Conservation (phyloP, 1,140 invertebrate genomes). For the Hylaeus anthracinus region DNA sequence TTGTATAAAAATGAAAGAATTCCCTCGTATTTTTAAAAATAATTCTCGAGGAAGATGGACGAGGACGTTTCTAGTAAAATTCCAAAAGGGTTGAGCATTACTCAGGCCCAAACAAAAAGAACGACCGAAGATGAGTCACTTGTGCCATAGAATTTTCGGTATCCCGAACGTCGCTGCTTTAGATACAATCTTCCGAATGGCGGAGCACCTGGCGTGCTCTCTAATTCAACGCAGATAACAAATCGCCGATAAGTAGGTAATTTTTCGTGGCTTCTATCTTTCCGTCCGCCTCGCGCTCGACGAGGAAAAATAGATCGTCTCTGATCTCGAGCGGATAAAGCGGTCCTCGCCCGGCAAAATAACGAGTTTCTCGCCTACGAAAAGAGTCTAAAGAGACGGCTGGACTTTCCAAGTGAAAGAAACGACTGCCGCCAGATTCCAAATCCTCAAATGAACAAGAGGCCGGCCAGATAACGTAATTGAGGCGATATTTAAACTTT, state of each 20-base stretch:
- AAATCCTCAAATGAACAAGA: not conserved
- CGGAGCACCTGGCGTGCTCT: too few relatives aligned
- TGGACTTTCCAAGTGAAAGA: not conserved
- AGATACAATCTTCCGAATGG: slow-evolving; percentile 10
- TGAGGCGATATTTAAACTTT: not conserved
- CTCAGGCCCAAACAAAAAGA: not conserved
- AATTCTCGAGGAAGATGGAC: not conserved
- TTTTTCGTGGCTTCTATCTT: not conserved
- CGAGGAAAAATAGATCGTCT: not conserved
- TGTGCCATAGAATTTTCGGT: not conserved
- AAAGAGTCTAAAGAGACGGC: not conserved
- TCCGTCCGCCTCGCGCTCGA: too few relatives aligned
- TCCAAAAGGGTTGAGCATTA: not conserved
- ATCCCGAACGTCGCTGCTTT: not conserved
- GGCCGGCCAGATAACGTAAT: not conserved
- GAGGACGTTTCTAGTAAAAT: slow-evolving; percentile 6
- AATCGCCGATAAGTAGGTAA: not conserved
- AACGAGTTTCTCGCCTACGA: not conserved
- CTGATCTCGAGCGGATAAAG: slow-evolving; percentile 2
- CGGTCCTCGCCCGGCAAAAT: not conserved
- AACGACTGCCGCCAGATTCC: not conserved
- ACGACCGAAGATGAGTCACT: too few relatives aligned
- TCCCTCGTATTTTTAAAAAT: too few relatives aligned
- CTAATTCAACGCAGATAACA: not conserved
- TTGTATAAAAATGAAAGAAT: not conserved